A percentile compares a stretch with the other conserved stretches of the same genome.
Conservation (phyloP, 2,113 vertebrate genomes). For the Caretta caretta region DNA sequence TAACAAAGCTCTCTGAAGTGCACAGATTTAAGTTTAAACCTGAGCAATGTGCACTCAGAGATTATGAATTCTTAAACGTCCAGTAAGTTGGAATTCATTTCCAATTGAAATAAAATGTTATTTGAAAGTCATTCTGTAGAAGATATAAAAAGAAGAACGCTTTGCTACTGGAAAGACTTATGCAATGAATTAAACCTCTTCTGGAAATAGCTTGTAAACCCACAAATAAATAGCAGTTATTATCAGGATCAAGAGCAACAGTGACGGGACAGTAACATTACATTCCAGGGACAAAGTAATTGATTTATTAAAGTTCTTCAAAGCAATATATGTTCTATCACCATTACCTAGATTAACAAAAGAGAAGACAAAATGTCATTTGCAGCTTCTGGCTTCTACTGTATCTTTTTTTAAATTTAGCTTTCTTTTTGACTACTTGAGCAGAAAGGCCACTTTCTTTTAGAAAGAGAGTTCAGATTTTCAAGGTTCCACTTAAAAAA, state of each 20-base stretch:
- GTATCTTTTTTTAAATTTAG: neutral
- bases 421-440: neutral
- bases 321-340: neutral
- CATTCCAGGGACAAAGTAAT: conserved; percentile 34
- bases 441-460: neutral
- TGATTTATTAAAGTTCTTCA: conserved; percentile 29
- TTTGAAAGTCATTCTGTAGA: conserved; percentile 54
- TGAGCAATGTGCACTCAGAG: neutral
- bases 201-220: conserved; percentile 42
- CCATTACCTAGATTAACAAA: neutral
- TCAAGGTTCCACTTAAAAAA: neutral
- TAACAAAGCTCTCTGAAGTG: neutral
- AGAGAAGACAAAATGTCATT: conserved; percentile 2
- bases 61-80: conserved; percentile 54
- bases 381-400: neutral
- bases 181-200: conserved; percentile 62
- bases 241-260: conserved; percentile 34
- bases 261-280: neutral
- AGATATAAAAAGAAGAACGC: neutral
- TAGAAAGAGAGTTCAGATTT: neutral
- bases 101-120: conserved; percentile 57
- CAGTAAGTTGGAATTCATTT: conserved; percentile 59
- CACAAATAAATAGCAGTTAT: conserved; percentile 53
- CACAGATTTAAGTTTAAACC: neutral
- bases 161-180: conserved; percentile 41